Evolutionary conservation across 2,888 invertebrate genomes (phyloP), one percentile per base, ranked within the genome.

Genomic region (Labia minor): DNA sequence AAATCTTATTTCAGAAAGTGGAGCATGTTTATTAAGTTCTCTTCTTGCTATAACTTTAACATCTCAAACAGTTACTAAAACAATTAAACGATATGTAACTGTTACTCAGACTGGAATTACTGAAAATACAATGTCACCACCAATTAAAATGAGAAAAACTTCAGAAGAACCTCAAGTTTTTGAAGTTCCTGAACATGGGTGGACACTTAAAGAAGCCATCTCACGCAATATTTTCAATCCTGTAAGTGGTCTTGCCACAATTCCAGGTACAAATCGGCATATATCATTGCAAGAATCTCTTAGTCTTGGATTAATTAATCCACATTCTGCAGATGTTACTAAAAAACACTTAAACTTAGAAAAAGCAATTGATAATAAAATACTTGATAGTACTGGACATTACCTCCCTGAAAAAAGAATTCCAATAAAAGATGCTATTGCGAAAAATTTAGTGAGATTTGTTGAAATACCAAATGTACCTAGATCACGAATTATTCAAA

Each of bases 241-340:
- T 1, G 80, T 84, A 0, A 86, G 85, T 0, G 96, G 97, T 1
- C 79, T 90, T 37, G 92, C 96, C 73, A 85, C 87, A 16, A 90
- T 96, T 70, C 91, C 92, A 1, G 89, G 89, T 14, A 92, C 94
- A 4, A 93, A 94, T 75, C 82, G 92, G 71, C 79, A 89, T 66
- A 85, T 93, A 62, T 88, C 89, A 68, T 88, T 96, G 72, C 87
- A 90, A 76, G 95, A 95, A 77, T 92, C 95, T 72, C 81, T 97
- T 62, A 86, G 87, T 73, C 81, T 92, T 69, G 87, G 90, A 74
- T 86, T 97, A 20, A 89, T 97, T 63, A 89, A 95, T 78, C 85
- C 89, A 16, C 81, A 86, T 70, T 95, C 94, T 0, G 92, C 90
- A 14, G 79, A 85, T 66, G 92, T 95, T 0, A 49, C 49, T 3